Evolutionary conservation across 2,888 invertebrate species (phyloP).

Genomic region (Onthophagus sagittarius): DNA sequence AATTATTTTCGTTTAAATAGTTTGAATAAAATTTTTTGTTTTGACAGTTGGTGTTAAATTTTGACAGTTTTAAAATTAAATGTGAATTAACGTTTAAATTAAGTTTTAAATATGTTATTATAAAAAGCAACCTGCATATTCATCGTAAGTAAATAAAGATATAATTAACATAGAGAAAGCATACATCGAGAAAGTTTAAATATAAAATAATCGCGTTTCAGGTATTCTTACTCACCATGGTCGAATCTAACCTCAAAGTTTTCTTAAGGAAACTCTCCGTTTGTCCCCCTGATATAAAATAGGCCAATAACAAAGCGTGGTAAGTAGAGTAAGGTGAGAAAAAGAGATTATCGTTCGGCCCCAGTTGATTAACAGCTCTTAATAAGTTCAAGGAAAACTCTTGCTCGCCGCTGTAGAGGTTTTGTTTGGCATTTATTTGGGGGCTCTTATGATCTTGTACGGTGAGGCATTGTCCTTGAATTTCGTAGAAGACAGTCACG

Average conservation of each 20-base stretch:
- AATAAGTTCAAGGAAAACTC: conserved; percentile 70
- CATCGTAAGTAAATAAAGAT: not conserved
- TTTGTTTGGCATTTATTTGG: conserved; percentile 38
- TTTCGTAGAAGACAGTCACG: conserved; percentile 25
- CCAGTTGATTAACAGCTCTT: conserved; percentile 60
- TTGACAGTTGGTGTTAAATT: no score
- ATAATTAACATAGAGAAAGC: conserved; percentile 6
- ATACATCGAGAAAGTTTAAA: conserved; percentile 4
- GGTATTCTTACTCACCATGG: conserved; percentile 49
- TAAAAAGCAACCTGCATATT: not conserved
- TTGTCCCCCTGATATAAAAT: conserved; percentile 68
- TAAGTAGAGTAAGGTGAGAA: conserved; percentile 86
- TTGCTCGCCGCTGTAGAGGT: conserved; percentile 59
- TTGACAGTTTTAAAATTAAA: not conserved
- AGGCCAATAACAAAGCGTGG: conserved; percentile 73
- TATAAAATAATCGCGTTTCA: conserved; percentile 2
- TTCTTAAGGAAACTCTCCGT: conserved; percentile 65
- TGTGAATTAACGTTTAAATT: not conserved
- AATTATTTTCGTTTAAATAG: no score
- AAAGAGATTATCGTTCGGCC: conserved; percentile 73
- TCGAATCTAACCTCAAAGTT: conserved; percentile 58
- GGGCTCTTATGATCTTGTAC: conserved; percentile 44
- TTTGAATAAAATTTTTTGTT: no score
- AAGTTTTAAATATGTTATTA: not conserved
- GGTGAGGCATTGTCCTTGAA: conserved; percentile 49